phyloP scores from a whole-genome alignment of 2,113 vertebrate genomes.

The Siphamia tubifer region DNA sequence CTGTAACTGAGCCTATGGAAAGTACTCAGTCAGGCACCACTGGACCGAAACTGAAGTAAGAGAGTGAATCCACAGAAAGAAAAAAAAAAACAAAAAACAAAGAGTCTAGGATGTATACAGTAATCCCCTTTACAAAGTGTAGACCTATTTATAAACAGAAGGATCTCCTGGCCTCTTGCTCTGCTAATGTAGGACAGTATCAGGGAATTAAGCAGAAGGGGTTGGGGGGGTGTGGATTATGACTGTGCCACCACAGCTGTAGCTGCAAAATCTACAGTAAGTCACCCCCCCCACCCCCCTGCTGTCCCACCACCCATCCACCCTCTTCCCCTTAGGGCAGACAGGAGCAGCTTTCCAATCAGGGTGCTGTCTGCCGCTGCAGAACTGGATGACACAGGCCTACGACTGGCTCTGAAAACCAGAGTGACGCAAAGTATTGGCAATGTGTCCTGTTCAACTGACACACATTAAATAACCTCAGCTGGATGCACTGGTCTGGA shows the following conservation, averaged over 20 bases:
- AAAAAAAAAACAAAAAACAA: conserved; percentile 34
- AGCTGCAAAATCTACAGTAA: conserved; percentile 62
- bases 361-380: conserved; percentile 27
- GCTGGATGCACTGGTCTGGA: conserved; percentile 24
- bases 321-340: conserved; percentile 33
- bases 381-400: conserved; percentile 20
- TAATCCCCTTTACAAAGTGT: conserved; percentile 63
- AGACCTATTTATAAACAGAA: conserved; percentile 62
- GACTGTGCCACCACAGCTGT: conserved; percentile 60
- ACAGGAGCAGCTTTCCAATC: conserved; percentile 51
- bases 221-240: conserved; percentile 66
- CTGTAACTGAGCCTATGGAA: conserved; percentile 43
- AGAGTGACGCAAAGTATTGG: conserved; percentile 27
- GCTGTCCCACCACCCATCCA: conserved; percentile 16
- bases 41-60: background rate
- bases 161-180: conserved; percentile 66
- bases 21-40: conserved; percentile 26
- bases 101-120: conserved; percentile 29
- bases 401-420: conserved; percentile 12
- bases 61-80: conserved; percentile 2
- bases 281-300: conserved; percentile 1
- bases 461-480: conserved; percentile 43
- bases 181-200: conserved; percentile 79
- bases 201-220: conserved; percentile 68
- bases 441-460: conserved; percentile 27